These are phyloP conservation scores for Trypoxylon attenuatum DNA, from an alignment of 2,888 invertebrate species.

Conservation along the genomic window DNA sequence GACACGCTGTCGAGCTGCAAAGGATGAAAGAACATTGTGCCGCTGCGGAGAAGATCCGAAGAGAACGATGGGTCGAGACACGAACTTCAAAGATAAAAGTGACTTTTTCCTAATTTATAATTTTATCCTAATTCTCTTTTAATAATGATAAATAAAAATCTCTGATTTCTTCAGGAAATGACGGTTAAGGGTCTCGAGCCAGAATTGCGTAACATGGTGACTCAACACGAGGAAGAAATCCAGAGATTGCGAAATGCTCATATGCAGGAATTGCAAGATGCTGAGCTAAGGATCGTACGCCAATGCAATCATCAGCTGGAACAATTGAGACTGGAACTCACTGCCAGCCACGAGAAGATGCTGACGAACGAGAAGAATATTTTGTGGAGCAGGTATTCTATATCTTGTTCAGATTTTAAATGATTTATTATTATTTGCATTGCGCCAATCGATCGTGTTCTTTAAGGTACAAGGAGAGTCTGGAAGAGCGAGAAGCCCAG, in stretches of 20 bases:
- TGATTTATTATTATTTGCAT: too few species aligned
- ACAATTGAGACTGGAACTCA: slow-evolving; percentile 78
- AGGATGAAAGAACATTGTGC: slow-evolving; percentile 85
- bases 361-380: slow-evolving; percentile 79
- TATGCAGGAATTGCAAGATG: slow-evolving; percentile 81
- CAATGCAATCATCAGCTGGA: slow-evolving; percentile 80
- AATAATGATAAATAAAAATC: background rate
- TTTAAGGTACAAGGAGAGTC: slow-evolving; percentile 61
- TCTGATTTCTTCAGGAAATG: slow-evolving; percentile 78
- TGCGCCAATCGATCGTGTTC: background rate
- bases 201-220: slow-evolving; percentile 87
- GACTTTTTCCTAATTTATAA: background rate
- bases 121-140: background rate
- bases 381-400: slow-evolving; percentile 76
- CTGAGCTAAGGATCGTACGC: slow-evolving; percentile 78
- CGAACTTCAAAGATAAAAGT: slow-evolving; percentile 77
- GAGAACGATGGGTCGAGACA: slow-evolving; percentile 88
- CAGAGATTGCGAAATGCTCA: slow-evolving; percentile 82
- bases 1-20: slow-evolving; percentile 84
- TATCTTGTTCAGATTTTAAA: too few species aligned
- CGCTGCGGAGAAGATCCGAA: slow-evolving; percentile 84
- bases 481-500: slow-evolving; percentile 64
- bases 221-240: slow-evolving; percentile 82
- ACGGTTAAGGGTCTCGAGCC: slow-evolving; percentile 92
- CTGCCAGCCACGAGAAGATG: slow-evolving; percentile 80